Conservation (phyloP, 2,888 invertebrate species). For the Nomada ruficornis region DNA sequence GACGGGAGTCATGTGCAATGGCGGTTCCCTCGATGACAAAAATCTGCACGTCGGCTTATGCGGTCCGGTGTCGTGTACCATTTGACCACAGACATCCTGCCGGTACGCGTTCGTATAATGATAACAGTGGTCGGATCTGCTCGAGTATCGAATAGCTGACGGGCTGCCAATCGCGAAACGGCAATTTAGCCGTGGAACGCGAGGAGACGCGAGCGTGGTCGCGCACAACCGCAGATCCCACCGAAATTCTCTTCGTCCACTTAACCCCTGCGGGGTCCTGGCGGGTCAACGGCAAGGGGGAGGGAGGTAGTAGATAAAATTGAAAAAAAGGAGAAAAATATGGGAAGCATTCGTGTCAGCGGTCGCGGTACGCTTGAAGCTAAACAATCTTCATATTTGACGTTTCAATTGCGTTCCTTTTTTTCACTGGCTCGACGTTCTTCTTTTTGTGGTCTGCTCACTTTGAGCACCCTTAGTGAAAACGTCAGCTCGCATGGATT, state of each 20-base stretch:
- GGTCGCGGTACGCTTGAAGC: not conserved
- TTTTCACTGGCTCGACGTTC: not conserved
- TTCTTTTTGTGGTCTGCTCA: not conserved
- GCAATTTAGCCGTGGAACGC: slow-evolving; percentile 71
- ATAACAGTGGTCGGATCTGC: slow-evolving; percentile 56
- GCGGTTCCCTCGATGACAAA: slow-evolving; percentile 61
- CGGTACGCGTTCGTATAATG: slow-evolving; percentile 62
- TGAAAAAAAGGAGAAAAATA: not conserved
- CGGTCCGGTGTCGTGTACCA: slow-evolving; percentile 59
- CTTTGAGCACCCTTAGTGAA: not conserved
- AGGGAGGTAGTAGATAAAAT: not conserved
- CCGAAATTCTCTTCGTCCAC: slow-evolving; percentile 63
- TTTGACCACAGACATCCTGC: slow-evolving; percentile 56
- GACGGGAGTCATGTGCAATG: slow-evolving; percentile 61
- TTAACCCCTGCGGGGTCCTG: slow-evolving; percentile 50
- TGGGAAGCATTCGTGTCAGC: slow-evolving; percentile 10
- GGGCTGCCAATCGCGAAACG: slow-evolving; percentile 70
- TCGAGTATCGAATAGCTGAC: slow-evolving; percentile 67
- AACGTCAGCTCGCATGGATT: not conserved
- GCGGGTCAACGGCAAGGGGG: slow-evolving; percentile 11
- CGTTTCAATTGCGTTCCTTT: slow-evolving; percentile 39
- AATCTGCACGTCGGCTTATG: slow-evolving; percentile 60
- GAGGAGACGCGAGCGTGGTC: slow-evolving; percentile 62
- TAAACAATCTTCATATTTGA: slow-evolving; percentile 32
- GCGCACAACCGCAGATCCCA: slow-evolving; percentile 55